These are phyloP conservation scores for Atta cephalotes DNA, from an alignment of 1,140 invertebrate genomes.

Conservation along the genomic window DNA sequence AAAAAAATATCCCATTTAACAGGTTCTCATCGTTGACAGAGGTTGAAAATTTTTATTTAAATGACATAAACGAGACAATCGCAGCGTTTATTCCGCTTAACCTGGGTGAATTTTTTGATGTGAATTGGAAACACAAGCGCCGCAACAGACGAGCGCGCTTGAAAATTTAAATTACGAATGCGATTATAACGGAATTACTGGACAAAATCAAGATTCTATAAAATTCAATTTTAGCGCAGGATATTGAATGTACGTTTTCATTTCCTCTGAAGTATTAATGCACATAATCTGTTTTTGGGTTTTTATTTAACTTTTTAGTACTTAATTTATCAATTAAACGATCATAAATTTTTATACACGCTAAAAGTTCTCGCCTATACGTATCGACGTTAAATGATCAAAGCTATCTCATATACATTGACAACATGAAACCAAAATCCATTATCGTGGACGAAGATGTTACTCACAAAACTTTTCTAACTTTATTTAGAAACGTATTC, in stretches of 20 bases:
- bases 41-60: slow-evolving; percentile 43
- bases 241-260: slow-evolving; percentile 53
- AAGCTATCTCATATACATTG: neutral
- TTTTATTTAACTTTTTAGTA: slow-evolving; percentile 31
- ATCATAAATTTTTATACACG: neutral
- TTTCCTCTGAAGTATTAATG: slow-evolving; percentile 31
- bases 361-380: neutral
- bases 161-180: slow-evolving; percentile 57
- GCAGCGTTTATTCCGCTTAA: slow-evolving; percentile 30
- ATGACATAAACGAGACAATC: slow-evolving; percentile 56
- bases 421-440: slow-evolving; percentile 42
- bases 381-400: neutral
- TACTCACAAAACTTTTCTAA: slow-evolving; percentile 27
- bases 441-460: slow-evolving; percentile 18
- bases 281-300: slow-evolving; percentile 29
- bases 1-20: slow-evolving; percentile 45
- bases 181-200: slow-evolving; percentile 54
- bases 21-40: slow-evolving; percentile 35
- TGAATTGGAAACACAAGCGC: slow-evolving; percentile 46
- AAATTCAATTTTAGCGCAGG: slow-evolving; percentile 51
- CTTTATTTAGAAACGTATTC: slow-evolving; percentile 60
- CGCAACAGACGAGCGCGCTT: slow-evolving; percentile 34
- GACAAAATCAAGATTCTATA: slow-evolving; percentile 54
- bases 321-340: slow-evolving; percentile 53
- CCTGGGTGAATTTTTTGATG: slow-evolving; percentile 42